Percentiles rank a stretch among this genome's conserved stretches.
phyloP scores from a whole-genome alignment of 2,113 vertebrate genomes.

The Notothenia coriiceps region DNA sequence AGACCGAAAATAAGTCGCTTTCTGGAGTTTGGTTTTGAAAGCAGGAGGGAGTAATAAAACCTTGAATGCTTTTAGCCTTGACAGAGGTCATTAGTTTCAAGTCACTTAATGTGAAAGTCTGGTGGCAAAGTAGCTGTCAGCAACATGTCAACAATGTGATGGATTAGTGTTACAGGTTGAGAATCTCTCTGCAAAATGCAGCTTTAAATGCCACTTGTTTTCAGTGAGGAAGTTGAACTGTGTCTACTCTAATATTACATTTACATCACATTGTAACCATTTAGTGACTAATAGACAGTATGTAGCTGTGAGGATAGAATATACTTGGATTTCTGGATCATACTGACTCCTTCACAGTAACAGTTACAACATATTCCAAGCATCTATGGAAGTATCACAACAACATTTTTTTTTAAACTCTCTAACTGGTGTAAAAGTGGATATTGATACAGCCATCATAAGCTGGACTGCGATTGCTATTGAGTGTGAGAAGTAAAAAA shows the following conservation, averaged over 20 bases:
- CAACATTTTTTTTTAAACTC: too few species aligned
- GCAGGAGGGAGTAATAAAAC: slow-evolving; percentile 49
- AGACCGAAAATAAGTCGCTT: slow-evolving; percentile 1
- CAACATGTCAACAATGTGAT: slow-evolving; percentile 43
- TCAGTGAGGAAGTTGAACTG: slow-evolving; percentile 4
- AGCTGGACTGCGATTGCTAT: not conserved
- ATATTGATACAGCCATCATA: not conserved
- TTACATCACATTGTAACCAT: not conserved
- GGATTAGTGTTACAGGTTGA: slow-evolving; percentile 45
- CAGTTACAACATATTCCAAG: not conserved
- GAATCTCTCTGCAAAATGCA: slow-evolving; percentile 5
- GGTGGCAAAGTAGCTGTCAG: slow-evolving; percentile 51
- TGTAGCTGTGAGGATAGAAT: too few species aligned
- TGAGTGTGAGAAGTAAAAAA: not conserved
- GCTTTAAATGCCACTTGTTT: slow-evolving; percentile 36
- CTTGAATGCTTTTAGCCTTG: slow-evolving; percentile 54
- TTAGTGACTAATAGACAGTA: too few species aligned
- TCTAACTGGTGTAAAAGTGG: not conserved
- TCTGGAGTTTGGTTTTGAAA: not conserved
- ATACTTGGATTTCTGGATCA: too few species aligned
- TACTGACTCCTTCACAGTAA: not conserved
- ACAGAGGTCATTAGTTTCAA: slow-evolving; percentile 61
- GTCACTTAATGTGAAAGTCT: slow-evolving; percentile 41
- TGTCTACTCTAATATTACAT: not conserved
- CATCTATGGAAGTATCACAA: too few species aligned